Conservation (phyloP, 2,113 vertebrate genomes). For the Empidonax traillii region DNA sequence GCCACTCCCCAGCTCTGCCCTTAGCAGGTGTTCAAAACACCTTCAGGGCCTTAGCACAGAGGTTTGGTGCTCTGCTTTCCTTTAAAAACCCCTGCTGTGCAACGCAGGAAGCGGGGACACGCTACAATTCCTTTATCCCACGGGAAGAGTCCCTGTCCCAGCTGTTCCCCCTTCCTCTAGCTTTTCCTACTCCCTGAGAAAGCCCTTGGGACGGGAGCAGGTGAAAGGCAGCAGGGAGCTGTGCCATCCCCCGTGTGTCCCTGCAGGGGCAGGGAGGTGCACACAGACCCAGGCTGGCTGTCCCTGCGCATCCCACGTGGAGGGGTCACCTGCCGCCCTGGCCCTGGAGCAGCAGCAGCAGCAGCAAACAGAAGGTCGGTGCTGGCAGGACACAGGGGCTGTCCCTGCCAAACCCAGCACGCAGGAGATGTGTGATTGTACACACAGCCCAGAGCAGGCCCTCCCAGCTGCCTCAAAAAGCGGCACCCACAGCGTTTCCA, state of each 20-base stretch:
- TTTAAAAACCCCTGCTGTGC: not conserved
- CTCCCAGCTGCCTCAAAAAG: not conserved
- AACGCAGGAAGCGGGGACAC: too few species aligned
- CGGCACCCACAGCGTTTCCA: not conserved
- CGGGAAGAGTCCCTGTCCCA: not conserved
- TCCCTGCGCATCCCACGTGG: not conserved
- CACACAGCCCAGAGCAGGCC: not conserved
- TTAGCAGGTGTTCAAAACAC: not conserved
- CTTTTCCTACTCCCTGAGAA: not conserved
- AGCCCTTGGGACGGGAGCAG: not conserved
- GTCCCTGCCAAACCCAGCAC: not conserved
- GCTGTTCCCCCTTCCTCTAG: fast-evolving
- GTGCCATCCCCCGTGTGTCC: fast-evolving
- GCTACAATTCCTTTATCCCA: not conserved
- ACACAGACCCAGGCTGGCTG: not conserved
- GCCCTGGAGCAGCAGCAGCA: not conserved
- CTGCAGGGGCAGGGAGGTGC: not conserved
- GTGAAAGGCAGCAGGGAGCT: not conserved
- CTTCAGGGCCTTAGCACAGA: not conserved
- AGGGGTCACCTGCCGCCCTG: not conserved
- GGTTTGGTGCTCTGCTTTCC: not conserved
- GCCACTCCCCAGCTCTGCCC: not conserved
- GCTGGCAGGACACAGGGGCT: not conserved
- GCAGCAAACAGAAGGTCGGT: not conserved
- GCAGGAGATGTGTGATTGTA: not conserved